Base-by-base conservation (phyloP, 1,140 invertebrate species). In the Drosophila lacertosa region DNA sequence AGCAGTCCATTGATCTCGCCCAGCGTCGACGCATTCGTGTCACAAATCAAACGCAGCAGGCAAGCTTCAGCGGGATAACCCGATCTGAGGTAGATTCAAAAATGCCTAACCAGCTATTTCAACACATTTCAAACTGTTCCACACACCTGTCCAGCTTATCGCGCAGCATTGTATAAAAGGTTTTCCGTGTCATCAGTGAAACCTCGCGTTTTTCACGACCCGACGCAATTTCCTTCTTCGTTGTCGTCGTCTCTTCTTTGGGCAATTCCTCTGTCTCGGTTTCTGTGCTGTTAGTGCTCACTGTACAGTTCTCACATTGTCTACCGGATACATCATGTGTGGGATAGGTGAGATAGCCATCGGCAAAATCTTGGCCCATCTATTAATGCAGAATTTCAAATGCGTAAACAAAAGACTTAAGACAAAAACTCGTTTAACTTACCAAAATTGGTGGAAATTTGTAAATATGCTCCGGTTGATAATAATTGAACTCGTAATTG, bases 401-500 rank as follows among this genome's bases (percentile, higher is more conserved):
- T 0, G 7, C n/a, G 7, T 15, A n/a, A 45, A 29, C 18, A 50
- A 62, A 62, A 45, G 39, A 51, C 39, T 80, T 18, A 35, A 6
- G 7, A 18, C 29, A 57, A 48, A 10, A 79, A 72, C 45, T 6
- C 13, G 2, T 1, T 0, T 3, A 10, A 71, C 80, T 58, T 47
- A 90, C 89, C 63, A 88, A 71, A 50, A 84, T 79, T 3, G 89
- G 82, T 0, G 89, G 89, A 53, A 88, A 68, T 32, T 77, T 75
- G 67, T 83, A 90, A 4, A 82, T 74, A 15, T 74, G 81, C 29
- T 86, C 66, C 3, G 90, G 88, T 1, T 95, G 90, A 65, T 82
- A 89, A 90, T 95, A 96, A 89, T 94, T 95, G 0, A 94, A 94
- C 86, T 96, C 95, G 74, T 96, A 95, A 83, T 96, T 95, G 77